Conservation (phyloP, 2,113 vertebrate genomes). For the Paramisgurnus dabryanus region DNA sequence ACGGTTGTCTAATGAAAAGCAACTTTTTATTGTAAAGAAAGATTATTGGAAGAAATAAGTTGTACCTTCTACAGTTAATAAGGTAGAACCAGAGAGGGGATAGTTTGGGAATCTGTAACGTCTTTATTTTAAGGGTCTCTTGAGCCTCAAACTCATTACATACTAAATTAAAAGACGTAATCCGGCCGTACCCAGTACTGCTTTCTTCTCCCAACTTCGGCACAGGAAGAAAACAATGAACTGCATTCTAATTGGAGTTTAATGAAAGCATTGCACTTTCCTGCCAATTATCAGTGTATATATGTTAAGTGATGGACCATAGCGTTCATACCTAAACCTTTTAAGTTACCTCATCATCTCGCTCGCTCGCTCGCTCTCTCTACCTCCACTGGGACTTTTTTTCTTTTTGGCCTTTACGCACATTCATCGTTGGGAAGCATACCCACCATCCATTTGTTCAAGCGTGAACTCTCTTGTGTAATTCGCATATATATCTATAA, state of each 20-base stretch:
- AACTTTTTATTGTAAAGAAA: conserved; percentile 12
- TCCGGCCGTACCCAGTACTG: conserved; percentile 24
- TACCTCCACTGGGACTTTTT: not conserved
- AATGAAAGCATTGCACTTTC: conserved; percentile 48
- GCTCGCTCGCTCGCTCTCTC: not conserved
- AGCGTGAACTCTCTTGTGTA: conserved; percentile 16
- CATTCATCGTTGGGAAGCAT: conserved; percentile 9
- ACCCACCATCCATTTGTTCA: conserved; percentile 1
- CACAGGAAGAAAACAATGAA: conserved; percentile 34
- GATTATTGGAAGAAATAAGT: conserved; percentile 14
- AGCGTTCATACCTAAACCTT: conserved; percentile 38
- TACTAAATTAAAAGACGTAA: conserved; percentile 52
- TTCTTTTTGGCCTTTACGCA: not conserved
- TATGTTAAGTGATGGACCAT: conserved; percentile 47
- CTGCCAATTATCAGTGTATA: conserved; percentile 42
- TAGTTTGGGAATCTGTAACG: conserved; percentile 36
- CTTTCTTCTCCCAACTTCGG: conserved; percentile 39
- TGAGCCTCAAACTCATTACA: conserved; percentile 55
- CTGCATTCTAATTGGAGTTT: conserved; percentile 35
- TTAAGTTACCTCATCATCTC: conserved; percentile 15
- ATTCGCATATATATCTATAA: conserved; percentile 18
- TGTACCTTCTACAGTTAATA: conserved; percentile 47
- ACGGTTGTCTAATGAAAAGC: conserved; percentile 34
- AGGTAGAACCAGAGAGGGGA: conserved; percentile 31
- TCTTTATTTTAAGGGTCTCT: conserved; percentile 51